A percentile compares a stretch with the other conserved stretches of the same genome.
phyloP scores from a whole-genome alignment of 1,140 invertebrate species.

The Scaptomyza graminum region DNA sequence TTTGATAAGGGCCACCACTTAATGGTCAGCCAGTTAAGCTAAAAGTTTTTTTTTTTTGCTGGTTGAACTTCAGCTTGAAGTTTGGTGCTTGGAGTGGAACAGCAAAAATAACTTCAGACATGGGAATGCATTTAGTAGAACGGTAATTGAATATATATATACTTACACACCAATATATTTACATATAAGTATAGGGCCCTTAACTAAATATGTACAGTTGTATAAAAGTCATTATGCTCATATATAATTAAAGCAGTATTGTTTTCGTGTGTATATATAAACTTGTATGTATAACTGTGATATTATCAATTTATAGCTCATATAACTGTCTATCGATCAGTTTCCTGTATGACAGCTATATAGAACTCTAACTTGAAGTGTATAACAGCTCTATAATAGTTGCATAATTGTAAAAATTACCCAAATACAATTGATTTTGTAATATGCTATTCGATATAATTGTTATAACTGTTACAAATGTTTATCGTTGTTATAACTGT shows the following conservation, averaged over 20 bases:
- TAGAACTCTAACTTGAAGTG: no score
- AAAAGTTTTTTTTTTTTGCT: slow-evolving; percentile 18
- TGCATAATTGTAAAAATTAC: neutral
- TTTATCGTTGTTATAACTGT: no score
- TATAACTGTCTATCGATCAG: no score
- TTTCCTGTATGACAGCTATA: no score
- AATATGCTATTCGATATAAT: no score
- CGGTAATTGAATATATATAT: slow-evolving; percentile 37
- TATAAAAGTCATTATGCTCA: slow-evolving; percentile 2
- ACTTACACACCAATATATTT: neutral
- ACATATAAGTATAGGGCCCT: neutral
- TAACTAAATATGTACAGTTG: neutral
- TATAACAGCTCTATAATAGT: slow-evolving; percentile 14
- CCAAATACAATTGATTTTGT: no score
- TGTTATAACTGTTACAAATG: no score
- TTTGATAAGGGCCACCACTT: slow-evolving; percentile 3
- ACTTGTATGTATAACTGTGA: no score
- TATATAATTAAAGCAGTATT: neutral
- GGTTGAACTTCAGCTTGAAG: slow-evolving; percentile 6
- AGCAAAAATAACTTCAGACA: slow-evolving; percentile 28
- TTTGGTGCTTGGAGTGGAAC: slow-evolving; percentile 18
- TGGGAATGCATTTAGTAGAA: slow-evolving; percentile 49
- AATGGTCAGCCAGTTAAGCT: slow-evolving; percentile 24
- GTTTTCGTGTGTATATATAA: no score
- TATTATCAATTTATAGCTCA: no score